Base-by-base conservation (phyloP, 2,113 vertebrate genomes). In the Neoarius graeffei region DNA sequence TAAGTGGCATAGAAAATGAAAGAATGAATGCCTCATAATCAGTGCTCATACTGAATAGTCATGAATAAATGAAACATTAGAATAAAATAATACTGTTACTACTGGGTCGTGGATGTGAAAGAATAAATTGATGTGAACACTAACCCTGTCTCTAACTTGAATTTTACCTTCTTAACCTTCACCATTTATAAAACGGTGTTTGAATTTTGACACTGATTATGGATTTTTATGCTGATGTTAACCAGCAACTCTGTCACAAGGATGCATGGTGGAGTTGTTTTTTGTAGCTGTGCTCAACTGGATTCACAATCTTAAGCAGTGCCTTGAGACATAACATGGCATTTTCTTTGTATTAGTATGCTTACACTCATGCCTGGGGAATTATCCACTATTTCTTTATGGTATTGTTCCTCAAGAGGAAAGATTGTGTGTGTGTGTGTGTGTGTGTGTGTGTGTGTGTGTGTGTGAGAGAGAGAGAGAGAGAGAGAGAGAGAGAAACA, bases 251-350 rank as follows among this genome's bases (percentile, higher is more conserved):
- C 42, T 89, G 13, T 19, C 48, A 25, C 25, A 62, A 30, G 14
- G 80, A 57, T 42, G 17, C 13, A 56, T 10, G 25, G 23, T 25
- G 23, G 5, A 57, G 56, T 64, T 48, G 15, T 86, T 52, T 77
- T 86, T 13, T 7, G 5, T 48, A 64, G 73, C 14, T 27, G 13
- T 54, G 42, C 85, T 86, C 59, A 67, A 80, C 74, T 56, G 48
- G 67, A 84, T 62, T 54, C 62, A 50, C 2, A 17, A 19, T 59
- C 86, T 84, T 35, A 56, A 89, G 73, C 62, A 79, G 54, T 69
- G 73, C 25, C 80, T 86, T 83, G 71, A 89, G 81, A 57, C 62
- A 23, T 62, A 59, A 13, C 25, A 66, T 56, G 10, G 48, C 54
- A 56, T 71, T 69, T 71, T 64, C 35, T 79, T 86, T 77, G 15